Evolutionary conservation across 2,797 vertebrate genomes (phyloP).

Genomic region (Phalanger gymnotis): DNA sequence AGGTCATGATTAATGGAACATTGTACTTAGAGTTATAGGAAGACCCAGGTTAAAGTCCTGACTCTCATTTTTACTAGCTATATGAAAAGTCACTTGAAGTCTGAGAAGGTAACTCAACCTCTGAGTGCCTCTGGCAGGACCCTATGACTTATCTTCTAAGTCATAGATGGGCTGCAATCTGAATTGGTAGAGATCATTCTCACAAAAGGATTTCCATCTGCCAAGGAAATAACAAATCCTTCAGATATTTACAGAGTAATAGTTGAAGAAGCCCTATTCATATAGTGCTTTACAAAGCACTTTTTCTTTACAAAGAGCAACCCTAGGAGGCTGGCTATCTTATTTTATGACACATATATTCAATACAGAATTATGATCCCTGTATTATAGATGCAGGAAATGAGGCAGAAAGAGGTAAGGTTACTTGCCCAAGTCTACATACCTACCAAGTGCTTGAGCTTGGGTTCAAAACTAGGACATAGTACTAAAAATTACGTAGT

Average conservation of each 20-base stretch:
- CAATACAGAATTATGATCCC: not conserved
- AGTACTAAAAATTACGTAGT: not conserved
- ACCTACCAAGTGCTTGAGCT: not conserved
- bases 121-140: not conserved
- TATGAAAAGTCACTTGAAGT: not conserved
- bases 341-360: not conserved
- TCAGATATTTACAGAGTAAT: not conserved
- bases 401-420: not conserved
- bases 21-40: not conserved
- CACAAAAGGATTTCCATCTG: not conserved
- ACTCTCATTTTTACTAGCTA: not conserved
- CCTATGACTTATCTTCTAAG: not conserved
- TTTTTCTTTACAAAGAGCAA: not conserved
- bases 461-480: not conserved
- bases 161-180: not conserved
- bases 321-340: not conserved
- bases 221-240: not conserved
- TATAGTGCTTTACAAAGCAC: not conserved
- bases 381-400: not conserved
- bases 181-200: not conserved
- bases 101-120: too few species aligned
- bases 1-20: not conserved
- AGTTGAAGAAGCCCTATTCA: not conserved
- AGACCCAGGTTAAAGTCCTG: not conserved
- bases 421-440: not conserved